phyloP scores from a whole-genome alignment of 2,888 invertebrate species.

The Stictocephala bisonia region DNA sequence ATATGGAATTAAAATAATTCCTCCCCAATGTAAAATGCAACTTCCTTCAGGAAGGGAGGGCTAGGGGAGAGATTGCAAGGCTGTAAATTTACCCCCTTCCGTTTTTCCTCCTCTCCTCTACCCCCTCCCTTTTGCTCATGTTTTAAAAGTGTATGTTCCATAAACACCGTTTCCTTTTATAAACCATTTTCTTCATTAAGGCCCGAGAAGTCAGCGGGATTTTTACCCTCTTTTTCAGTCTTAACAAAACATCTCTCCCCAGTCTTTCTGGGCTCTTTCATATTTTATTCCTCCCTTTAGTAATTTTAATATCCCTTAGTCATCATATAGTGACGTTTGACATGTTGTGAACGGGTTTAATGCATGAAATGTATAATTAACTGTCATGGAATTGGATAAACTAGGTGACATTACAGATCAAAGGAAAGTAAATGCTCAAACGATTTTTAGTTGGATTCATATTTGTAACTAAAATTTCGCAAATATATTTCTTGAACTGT shows the following conservation, averaged over 20 bases:
- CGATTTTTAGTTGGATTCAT: too few relatives aligned
- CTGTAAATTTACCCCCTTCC: slow-evolving; percentile 54
- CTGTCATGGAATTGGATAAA: too few relatives aligned
- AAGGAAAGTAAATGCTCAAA: too few relatives aligned
- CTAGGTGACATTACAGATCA: too few relatives aligned
- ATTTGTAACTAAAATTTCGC: too few relatives aligned
- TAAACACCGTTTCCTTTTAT: slow-evolving; percentile 51
- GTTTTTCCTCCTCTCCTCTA: slow-evolving; percentile 46
- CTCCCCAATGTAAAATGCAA: slow-evolving; percentile 55
- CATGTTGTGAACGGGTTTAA: too few relatives aligned
- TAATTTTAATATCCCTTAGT: slow-evolving; percentile 36
- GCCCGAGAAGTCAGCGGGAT: slow-evolving; percentile 42
- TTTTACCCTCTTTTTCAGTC: slow-evolving; percentile 41
- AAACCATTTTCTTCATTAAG: slow-evolving; percentile 51
- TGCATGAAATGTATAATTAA: too few relatives aligned
- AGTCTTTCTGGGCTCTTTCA: slow-evolving; percentile 41
- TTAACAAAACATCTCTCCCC: slow-evolving; percentile 43
- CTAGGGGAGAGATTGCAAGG: slow-evolving; percentile 51
- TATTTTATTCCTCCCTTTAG: slow-evolving; percentile 36
- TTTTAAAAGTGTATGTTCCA: slow-evolving; percentile 49
- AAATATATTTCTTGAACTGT: too few relatives aligned
- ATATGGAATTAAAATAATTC: slow-evolving; percentile 57
- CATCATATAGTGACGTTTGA: too few relatives aligned
- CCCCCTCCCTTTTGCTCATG: slow-evolving; percentile 44
- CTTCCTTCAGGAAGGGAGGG: slow-evolving; percentile 53